A percentile compares a stretch with the other conserved stretches of the same genome.
phyloP scores from a whole-genome alignment of 2,113 vertebrate species.

The Mungos mungo region DNA sequence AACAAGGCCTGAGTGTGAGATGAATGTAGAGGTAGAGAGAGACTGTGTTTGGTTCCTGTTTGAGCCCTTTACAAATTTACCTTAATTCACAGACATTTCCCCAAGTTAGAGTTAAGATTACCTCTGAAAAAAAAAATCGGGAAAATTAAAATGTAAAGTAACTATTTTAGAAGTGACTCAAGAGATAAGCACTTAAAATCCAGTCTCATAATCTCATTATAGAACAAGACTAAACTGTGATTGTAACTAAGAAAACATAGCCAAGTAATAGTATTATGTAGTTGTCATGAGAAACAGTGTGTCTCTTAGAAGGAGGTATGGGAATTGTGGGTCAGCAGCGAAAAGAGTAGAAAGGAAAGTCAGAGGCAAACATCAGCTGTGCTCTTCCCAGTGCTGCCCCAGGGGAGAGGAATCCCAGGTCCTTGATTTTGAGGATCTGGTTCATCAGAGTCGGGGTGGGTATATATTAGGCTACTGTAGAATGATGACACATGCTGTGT shows the following conservation, averaged over 20 bases:
- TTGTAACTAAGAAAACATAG: not conserved
- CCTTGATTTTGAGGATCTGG: not conserved
- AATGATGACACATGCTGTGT: not conserved
- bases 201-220: not conserved
- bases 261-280: not conserved
- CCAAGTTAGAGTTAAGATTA: not conserved
- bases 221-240: not conserved
- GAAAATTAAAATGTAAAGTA: conserved; percentile 9
- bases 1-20: not conserved
- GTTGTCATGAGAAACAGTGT: not conserved
- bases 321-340: not conserved
- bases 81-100: not conserved
- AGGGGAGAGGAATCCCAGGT: not conserved
- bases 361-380: not conserved
- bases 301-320: not conserved
- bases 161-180: not conserved
- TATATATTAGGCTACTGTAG: not conserved
- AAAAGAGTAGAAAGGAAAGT: not conserved
- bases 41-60: not conserved
- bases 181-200: not conserved
- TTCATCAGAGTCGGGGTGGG: not conserved
- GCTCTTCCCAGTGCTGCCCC: not conserved
- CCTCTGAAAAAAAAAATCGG: not conserved
- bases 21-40: not conserved
- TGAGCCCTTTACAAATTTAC: not conserved